Percentiles rank a stretch among this genome's conserved stretches.
Evolutionary conservation across 2,797 vertebrate species (phyloP).

Genomic region (Ctenochaetus hawaiiensis): DNA sequence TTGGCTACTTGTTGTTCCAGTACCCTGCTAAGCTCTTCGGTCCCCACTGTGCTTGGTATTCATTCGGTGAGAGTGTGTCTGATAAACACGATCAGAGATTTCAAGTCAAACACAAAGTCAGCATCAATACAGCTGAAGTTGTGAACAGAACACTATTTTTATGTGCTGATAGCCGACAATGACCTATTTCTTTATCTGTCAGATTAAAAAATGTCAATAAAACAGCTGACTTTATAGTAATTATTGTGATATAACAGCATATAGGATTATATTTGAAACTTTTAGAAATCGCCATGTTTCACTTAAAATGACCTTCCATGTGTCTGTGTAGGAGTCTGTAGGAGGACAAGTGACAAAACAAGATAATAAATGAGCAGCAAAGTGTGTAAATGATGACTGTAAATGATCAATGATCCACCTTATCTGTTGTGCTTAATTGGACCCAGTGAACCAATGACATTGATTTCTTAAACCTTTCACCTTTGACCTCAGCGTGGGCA

Average conservation of each 20-base stretch:
- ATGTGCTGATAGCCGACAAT: not conserved
- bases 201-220: constrained; percentile 7
- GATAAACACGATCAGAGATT: constrained; percentile 48
- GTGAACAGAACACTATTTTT: not conserved
- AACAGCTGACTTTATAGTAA: not conserved
- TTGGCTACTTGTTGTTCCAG: constrained; percentile 41
- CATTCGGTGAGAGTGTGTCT: constrained; percentile 35
- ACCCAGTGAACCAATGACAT: constrained; percentile 47
- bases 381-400: not conserved
- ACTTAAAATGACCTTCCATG: not conserved
- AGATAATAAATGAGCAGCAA: constrained; percentile 34
- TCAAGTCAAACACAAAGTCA: not conserved
- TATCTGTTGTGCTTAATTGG: constrained; percentile 47
- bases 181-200: not conserved
- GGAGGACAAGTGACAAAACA: constrained; percentile 19
- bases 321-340: not conserved
- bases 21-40: constrained; percentile 48
- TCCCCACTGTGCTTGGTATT: constrained; percentile 48
- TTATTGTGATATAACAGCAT: not conserved
- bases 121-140: constrained; percentile 9
- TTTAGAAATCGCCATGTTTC: not conserved
- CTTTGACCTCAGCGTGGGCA: constrained; percentile 43
- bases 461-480: constrained; percentile 56
- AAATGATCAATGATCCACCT: constrained; percentile 41
- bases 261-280: not conserved